phyloP scores from a whole-genome alignment of 1,140 invertebrate genomes.

The Pygmarrhopalites habei region DNA sequence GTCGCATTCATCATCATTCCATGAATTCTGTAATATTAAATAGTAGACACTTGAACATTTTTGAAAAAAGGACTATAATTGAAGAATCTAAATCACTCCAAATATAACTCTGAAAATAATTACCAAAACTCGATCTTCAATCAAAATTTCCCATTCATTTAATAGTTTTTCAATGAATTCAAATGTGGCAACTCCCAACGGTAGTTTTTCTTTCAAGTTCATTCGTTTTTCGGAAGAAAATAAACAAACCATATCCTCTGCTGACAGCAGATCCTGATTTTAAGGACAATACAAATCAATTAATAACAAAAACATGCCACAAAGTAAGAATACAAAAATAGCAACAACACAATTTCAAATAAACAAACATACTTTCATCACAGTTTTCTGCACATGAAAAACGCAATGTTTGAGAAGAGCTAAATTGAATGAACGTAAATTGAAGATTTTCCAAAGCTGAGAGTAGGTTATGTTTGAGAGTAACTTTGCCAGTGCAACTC shows the following conservation, averaged over 20 bases:
- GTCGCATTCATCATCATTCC: neutral
- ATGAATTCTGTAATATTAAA: no score
- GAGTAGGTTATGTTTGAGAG: constrained; percentile 23
- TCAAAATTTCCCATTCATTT: constrained; percentile 28
- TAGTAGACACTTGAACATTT: no score
- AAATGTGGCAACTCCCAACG: constrained; percentile 30
- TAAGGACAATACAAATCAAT: no score
- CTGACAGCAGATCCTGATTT: constrained; percentile 14
- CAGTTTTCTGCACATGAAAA: constrained; percentile 10
- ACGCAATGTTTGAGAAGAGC: constrained; percentile 25
- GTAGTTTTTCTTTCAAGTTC: constrained; percentile 22
- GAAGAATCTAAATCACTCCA: no score
- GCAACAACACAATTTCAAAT: no score
- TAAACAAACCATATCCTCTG: constrained; percentile 21
- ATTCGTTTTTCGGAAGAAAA: constrained; percentile 25
- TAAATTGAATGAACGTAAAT: constrained; percentile 22
- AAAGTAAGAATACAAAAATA: no score
- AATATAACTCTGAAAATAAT: no score
- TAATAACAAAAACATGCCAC: no score
- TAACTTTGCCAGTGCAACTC: constrained; percentile 29
- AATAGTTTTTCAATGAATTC: constrained; percentile 32
- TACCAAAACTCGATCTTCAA: no score
- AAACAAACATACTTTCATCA: constrained; percentile 23
- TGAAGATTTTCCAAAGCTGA: constrained; percentile 24
- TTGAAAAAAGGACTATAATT: no score